phyloP scores from a whole-genome alignment of 2,797 vertebrate genomes.

The Margarornis squamiger region DNA sequence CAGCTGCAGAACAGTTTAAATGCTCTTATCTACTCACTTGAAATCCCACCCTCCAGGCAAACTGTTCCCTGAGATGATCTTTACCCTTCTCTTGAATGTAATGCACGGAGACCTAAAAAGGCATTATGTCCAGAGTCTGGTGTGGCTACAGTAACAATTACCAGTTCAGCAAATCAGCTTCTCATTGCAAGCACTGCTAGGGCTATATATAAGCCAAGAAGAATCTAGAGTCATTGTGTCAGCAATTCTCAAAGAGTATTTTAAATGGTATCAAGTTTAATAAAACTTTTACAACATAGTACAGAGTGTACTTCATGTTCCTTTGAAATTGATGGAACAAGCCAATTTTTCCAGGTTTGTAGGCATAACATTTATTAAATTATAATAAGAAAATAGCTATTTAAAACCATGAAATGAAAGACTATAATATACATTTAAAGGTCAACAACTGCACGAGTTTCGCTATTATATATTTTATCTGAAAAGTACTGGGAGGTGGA shows the following conservation, averaged over 20 bases:
- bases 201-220: conserved; percentile 23
- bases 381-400: conserved; percentile 61
- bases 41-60: conserved; percentile 31
- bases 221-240: conserved; percentile 46
- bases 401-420: conserved; percentile 57
- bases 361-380: conserved; percentile 61
- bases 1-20: conserved; percentile 12
- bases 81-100: conserved; percentile 45
- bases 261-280: conserved; percentile 65
- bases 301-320: conserved; percentile 47
- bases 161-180: conserved; percentile 46
- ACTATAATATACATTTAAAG: conserved; percentile 44
- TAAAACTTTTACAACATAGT: conserved; percentile 61
- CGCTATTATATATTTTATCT: conserved; percentile 23
- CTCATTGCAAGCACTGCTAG: not conserved
- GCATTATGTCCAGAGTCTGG: not conserved
- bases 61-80: conserved; percentile 37
- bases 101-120: not conserved
- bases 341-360: conserved; percentile 64
- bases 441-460: conserved; percentile 42
- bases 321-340: conserved; percentile 60
- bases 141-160: conserved; percentile 32
- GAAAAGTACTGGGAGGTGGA: not conserved
- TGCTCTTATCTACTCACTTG: not conserved
- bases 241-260: conserved; percentile 59